Evolutionary conservation across 2,113 vertebrate species (phyloP).

Genomic region (Irena cyanogastra): DNA sequence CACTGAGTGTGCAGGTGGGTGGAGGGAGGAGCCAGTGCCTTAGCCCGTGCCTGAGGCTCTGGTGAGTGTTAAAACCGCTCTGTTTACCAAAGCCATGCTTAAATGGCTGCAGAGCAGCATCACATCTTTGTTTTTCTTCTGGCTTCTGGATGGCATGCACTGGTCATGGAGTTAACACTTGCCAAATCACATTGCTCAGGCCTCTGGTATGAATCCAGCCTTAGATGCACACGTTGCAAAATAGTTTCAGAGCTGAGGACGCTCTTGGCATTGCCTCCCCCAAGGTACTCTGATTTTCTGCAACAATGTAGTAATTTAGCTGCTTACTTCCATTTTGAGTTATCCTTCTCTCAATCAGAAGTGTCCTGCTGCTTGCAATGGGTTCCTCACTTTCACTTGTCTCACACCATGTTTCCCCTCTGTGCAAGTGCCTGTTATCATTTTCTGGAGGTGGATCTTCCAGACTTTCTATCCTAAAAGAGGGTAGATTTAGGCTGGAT

Average conservation of each 20-base stretch:
- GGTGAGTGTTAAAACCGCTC: background rate
- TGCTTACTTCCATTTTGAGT: background rate
- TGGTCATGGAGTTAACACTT: conserved; percentile 17
- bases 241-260: background rate
- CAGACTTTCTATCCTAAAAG: background rate
- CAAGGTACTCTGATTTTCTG: conserved; percentile 4
- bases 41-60: background rate
- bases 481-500: background rate
- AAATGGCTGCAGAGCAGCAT: conserved; percentile 24
- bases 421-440: background rate
- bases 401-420: background rate
- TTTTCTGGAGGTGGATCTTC: background rate
- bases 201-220: background rate
- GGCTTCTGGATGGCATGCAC: background rate
- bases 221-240: background rate
- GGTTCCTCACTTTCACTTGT: background rate
- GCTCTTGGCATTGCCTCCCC: background rate
- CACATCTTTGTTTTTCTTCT: conserved; percentile 34
- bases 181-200: background rate
- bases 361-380: background rate
- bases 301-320: background rate
- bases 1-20: conserved; percentile 18
- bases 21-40: conserved; percentile 27
- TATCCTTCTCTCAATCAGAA: background rate
- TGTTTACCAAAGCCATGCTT: conserved; percentile 21